These are phyloP conservation scores for Aphaenogaster ashmeadi DNA, from an alignment of 1,140 invertebrate species.

Conservation along the genomic window DNA sequence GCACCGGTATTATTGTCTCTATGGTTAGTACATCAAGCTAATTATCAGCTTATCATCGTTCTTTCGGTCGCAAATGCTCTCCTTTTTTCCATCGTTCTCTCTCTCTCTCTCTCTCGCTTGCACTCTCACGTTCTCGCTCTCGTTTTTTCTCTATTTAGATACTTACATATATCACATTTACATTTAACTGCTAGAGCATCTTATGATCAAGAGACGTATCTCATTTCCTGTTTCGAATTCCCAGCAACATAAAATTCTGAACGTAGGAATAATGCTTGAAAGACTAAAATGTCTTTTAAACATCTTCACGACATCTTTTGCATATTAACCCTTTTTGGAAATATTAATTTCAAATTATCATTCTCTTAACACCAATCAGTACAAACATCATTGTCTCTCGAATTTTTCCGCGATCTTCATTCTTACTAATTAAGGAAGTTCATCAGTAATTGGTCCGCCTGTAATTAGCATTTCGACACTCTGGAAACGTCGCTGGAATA, in stretches of 20 bases:
- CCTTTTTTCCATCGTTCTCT: background rate
- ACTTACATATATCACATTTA: conserved; percentile 58
- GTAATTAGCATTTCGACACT: conserved; percentile 48
- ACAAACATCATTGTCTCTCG: conserved; percentile 10
- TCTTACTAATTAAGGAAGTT: conserved; percentile 52
- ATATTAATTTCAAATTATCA: background rate
- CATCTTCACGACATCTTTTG: background rate
- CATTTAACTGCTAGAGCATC: conserved; percentile 38
- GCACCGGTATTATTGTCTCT: conserved; percentile 52
- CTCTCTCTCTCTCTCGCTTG: background rate
- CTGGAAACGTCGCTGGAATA: conserved; percentile 16
- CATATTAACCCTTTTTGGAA: background rate
- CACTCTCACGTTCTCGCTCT: no score
- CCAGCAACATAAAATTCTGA: conserved; percentile 15
- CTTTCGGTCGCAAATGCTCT: background rate
- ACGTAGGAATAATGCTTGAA: background rate
- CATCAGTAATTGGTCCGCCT: conserved; percentile 72
- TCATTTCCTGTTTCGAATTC: background rate
- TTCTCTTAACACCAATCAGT: conserved; percentile 18
- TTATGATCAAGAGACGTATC: conserved; percentile 16
- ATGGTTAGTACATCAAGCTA: conserved; percentile 57
- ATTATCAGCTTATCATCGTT: conserved; percentile 30
- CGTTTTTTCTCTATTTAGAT: conserved; percentile 13
- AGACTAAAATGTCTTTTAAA: conserved; percentile 15
- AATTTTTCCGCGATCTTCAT: background rate